A percentile compares a stretch with the other conserved stretches of the same genome.
Conservation (phyloP, 2,113 vertebrate genomes). For the Hippocampus zosterae region DNA sequence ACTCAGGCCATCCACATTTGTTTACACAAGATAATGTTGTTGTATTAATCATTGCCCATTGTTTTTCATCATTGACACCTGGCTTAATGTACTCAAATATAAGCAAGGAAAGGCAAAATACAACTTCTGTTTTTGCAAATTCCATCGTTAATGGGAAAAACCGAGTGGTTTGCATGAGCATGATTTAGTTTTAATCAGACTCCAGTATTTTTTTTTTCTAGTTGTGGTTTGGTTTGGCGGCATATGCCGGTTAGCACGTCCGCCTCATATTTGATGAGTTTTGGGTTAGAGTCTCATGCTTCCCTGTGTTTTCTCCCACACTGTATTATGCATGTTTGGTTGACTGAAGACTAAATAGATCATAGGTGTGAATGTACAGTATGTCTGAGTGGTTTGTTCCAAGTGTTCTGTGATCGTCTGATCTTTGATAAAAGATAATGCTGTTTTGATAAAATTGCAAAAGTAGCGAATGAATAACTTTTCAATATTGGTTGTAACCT, state of each 20-base stretch:
- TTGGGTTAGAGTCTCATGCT: background rate
- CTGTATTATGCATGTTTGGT: background rate
- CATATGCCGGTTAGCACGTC: no score
- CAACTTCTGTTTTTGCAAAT: background rate
- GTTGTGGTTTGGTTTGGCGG: background rate
- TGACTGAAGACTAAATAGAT: background rate
- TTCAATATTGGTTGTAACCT: no score
- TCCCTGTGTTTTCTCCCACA: background rate
- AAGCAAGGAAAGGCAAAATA: background rate
- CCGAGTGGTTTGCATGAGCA: background rate
- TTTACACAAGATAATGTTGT: background rate
- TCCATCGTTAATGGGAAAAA: background rate
- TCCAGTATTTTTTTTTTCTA: no score
- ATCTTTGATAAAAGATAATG: no score
- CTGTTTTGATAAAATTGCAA: no score
- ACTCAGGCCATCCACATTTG: slow-evolving; percentile 26
- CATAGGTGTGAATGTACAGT: background rate
- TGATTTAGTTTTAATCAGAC: no score
- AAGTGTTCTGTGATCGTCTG: background rate
- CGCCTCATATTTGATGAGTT: background rate
- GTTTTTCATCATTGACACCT: background rate
- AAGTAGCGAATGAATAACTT: no score
- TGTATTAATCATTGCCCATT: background rate
- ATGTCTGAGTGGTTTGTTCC: background rate
- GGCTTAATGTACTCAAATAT: background rate